A percentile compares a stretch with the other conserved stretches of the same genome.
Conservation (phyloP, 2,888 invertebrate genomes). For the Chorisops tibialis region DNA sequence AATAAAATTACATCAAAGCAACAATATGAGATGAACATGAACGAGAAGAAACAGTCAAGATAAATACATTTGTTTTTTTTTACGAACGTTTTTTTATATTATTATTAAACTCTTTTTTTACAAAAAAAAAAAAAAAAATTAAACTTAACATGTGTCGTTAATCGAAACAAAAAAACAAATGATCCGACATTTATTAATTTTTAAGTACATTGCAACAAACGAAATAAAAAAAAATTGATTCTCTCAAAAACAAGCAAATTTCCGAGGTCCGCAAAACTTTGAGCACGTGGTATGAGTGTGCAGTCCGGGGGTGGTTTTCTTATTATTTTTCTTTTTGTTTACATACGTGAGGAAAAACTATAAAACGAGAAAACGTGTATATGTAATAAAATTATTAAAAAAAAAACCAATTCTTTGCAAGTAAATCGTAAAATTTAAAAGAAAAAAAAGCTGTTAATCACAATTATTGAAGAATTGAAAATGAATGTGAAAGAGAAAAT, state of each 20-base stretch:
- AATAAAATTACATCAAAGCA: constrained; percentile 9
- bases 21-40: constrained; percentile 6
- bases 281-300: constrained; percentile 32
- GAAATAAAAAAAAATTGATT: no score
- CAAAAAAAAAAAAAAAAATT: no score
- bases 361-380: constrained; percentile 26
- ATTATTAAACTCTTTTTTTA: no score
- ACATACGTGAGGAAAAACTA: neutral
- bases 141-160: neutral
- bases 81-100: constrained; percentile 7
- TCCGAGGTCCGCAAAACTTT: constrained; percentile 21
- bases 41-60: constrained; percentile 4
- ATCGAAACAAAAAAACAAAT: neutral
- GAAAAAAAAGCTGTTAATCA: constrained; percentile 14
- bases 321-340: constrained; percentile 10
- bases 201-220: neutral
- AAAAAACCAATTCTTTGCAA: neutral
- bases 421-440: constrained; percentile 12
- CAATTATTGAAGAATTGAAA: neutral
- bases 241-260: neutral
- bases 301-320: constrained; percentile 30
- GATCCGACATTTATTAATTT: neutral
- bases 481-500: constrained; percentile 5
- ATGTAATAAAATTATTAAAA: constrained; percentile 30
- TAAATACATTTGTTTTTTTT: constrained; percentile 19